These are phyloP conservation scores for Drosophila mayri DNA, from an alignment of 1,140 invertebrate species.

Conservation along the genomic window DNA sequence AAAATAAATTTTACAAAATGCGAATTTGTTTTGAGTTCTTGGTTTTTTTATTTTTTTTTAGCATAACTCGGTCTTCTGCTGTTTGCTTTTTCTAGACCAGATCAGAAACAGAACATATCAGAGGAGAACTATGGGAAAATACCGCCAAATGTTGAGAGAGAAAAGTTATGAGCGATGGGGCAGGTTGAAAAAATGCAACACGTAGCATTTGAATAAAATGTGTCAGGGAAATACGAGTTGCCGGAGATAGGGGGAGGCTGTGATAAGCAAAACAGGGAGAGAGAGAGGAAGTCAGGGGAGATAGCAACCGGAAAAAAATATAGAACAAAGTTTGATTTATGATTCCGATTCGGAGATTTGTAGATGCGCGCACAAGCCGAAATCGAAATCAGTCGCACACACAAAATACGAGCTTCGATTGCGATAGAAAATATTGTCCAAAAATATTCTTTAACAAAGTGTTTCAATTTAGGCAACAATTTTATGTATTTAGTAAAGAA, in stretches of 20 bases:
- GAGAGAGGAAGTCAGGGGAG: slow-evolving; percentile 5
- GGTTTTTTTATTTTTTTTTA: slow-evolving; percentile 13
- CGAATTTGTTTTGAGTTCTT: slow-evolving; percentile 2
- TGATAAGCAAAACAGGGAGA: slow-evolving; percentile 12
- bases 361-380: slow-evolving; percentile 20
- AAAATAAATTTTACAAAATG: slow-evolving; percentile 48
- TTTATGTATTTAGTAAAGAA: not conserved
- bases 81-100: slow-evolving; percentile 49
- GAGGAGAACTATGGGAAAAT: not conserved
- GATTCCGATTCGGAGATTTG: slow-evolving; percentile 46
- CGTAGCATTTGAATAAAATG: slow-evolving; percentile 69
- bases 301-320: slow-evolving; percentile 33
- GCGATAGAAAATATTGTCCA: not conserved
- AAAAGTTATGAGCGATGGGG: slow-evolving; percentile 61
- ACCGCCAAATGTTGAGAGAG: not conserved
- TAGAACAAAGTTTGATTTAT: slow-evolving; percentile 71
- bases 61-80: slow-evolving; percentile 24
- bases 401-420: slow-evolving; percentile 9
- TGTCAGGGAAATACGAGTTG: slow-evolving; percentile 16
- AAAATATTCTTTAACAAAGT: slow-evolving; percentile 1
- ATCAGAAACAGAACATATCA: slow-evolving; percentile 7
- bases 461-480: not conserved
- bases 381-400: slow-evolving; percentile 21
- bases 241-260: not conserved
- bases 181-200: slow-evolving; percentile 64